phyloP scores from a whole-genome alignment of 2,888 invertebrate genomes.

The Drosophila peninsularis region DNA sequence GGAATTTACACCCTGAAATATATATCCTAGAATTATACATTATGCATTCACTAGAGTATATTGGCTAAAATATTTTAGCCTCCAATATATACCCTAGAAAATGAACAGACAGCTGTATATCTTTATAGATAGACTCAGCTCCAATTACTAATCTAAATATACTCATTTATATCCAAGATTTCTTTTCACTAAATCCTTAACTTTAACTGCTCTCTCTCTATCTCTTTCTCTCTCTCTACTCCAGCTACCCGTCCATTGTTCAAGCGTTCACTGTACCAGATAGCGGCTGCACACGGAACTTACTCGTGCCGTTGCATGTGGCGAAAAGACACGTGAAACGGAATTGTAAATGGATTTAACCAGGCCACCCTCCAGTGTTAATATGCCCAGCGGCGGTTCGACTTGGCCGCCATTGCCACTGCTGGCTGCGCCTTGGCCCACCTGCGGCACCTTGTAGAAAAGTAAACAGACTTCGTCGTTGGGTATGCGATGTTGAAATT shows the following conservation, averaged over 20 bases:
- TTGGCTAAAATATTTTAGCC: too few relatives aligned
- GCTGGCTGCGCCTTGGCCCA: constrained; percentile 55
- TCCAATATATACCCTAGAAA: too few relatives aligned
- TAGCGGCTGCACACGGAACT: constrained; percentile 46
- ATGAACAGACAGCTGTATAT: too few relatives aligned
- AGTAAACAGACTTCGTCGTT: constrained; percentile 84
- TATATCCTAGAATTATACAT: too few relatives aligned
- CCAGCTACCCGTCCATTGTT: background rate
- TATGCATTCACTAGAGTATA: too few relatives aligned
- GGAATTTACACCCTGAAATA: too few relatives aligned
- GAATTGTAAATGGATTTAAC: constrained; percentile 85
- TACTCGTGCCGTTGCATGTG: constrained; percentile 83
- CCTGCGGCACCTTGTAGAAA: constrained; percentile 85
- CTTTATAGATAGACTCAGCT: too few relatives aligned
- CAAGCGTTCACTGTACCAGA: constrained; percentile 15
- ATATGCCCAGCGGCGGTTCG: constrained; percentile 84
- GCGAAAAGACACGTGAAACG: constrained; percentile 85
- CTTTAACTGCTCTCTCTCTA: too few relatives aligned
- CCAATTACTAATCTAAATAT: too few relatives aligned
- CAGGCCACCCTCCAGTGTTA: constrained; percentile 85
- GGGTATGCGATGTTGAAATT: constrained; percentile 84
- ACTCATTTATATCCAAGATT: too few relatives aligned
- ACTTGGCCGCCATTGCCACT: constrained; percentile 5
- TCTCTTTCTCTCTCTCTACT: too few relatives aligned
- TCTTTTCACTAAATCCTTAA: too few relatives aligned